Percentiles rank a stretch among this genome's conserved stretches.
Conservation (phyloP, 1,140 invertebrate species). For the Reticulitermes speratus region DNA sequence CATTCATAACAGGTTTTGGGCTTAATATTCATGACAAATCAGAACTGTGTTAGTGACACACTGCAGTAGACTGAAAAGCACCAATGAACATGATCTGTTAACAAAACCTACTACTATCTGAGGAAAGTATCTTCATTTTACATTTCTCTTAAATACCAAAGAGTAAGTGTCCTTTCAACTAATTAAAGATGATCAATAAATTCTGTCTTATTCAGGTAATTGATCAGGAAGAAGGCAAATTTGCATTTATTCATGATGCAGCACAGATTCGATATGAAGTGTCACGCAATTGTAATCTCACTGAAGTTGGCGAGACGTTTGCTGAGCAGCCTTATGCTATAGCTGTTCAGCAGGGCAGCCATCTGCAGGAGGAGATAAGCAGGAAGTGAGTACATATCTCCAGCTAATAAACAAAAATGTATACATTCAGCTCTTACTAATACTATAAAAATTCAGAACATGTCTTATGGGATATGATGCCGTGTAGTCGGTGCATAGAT, state of each 20-base stretch:
- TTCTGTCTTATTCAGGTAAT: conserved; percentile 54
- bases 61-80: not conserved
- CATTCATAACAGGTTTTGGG: too few species aligned
- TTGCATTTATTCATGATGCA: conserved; percentile 87
- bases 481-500: too few species aligned
- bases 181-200: not conserved
- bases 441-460: too few species aligned
- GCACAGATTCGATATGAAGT: conserved; percentile 82
- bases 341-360: conserved; percentile 82
- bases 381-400: conserved; percentile 52
- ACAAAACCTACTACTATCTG: not conserved
- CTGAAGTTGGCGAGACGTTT: conserved; percentile 83
- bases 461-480: not conserved
- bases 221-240: conserved; percentile 75
- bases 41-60: too few species aligned
- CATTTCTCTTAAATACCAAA: too few species aligned
- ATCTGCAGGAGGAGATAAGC: conserved; percentile 77
- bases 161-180: too few species aligned
- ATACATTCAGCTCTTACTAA: too few species aligned
- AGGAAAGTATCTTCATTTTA: too few species aligned
- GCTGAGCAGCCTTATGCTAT: conserved; percentile 86
- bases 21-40: too few species aligned
- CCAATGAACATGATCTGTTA: not conserved
- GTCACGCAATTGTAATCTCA: conserved; percentile 79
- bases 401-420: not conserved